Percentiles rank a stretch among this genome's conserved stretches.
Evolutionary conservation across 2,888 invertebrate genomes (phyloP).

Genomic region (Xestoiulus laeticollis): DNA sequence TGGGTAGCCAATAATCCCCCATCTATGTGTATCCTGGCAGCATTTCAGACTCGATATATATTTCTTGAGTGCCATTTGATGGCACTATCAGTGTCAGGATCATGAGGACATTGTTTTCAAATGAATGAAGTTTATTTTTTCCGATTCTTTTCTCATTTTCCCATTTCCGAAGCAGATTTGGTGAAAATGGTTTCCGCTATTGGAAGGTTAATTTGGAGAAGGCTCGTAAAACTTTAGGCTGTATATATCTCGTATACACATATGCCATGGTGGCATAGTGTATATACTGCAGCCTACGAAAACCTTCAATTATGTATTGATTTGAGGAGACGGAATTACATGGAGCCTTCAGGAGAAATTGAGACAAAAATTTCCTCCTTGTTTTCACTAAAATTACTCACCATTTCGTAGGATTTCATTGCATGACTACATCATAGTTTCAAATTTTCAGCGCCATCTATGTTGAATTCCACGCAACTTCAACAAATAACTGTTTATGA

Average conservation of each 20-base stretch:
- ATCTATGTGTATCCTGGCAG: slow-evolving; percentile 10
- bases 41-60: slow-evolving; percentile 30
- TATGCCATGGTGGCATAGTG: not conserved
- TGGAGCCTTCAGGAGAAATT: not conserved
- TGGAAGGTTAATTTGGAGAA: slow-evolving; percentile 40
- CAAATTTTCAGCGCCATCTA: not conserved
- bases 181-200: slow-evolving; percentile 43
- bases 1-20: slow-evolving; percentile 40
- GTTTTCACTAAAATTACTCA: not conserved
- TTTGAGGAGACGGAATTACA: not conserved
- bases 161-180: slow-evolving; percentile 38
- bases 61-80: slow-evolving; percentile 40
- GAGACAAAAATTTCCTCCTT: not conserved
- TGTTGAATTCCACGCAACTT: not conserved
- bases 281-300: not conserved
- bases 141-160: slow-evolving; percentile 43
- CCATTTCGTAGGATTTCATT: too few relatives aligned
- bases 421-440: too few relatives aligned
- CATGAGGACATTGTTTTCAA: slow-evolving; percentile 30
- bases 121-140: slow-evolving; percentile 30
- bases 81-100: slow-evolving; percentile 40
- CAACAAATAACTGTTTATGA: too few relatives aligned
- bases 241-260: too few relatives aligned
- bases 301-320: not conserved
- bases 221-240: slow-evolving; percentile 30